A percentile compares a stretch with the other conserved stretches of the same genome.
Evolutionary conservation across 2,888 invertebrate genomes (phyloP).

Genomic region (Crematogaster levior): DNA sequence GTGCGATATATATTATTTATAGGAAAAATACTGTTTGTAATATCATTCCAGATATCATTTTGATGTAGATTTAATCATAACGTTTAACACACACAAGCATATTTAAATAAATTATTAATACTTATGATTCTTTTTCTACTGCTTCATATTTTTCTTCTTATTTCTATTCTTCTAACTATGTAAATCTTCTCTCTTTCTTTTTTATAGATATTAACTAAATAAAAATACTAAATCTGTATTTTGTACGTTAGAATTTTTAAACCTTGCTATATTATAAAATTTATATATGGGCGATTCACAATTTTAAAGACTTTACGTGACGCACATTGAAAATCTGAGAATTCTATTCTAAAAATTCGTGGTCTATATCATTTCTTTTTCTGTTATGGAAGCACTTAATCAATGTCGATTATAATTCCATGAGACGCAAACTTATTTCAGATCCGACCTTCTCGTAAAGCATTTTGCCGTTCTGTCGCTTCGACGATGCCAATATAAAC

Average conservation of each 20-base stretch:
- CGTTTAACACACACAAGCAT: background rate
- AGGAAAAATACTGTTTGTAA: conserved; percentile 9
- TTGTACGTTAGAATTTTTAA: too few relatives aligned
- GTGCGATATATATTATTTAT: background rate
- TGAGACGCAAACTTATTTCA: conserved; percentile 70
- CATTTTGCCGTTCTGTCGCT: conserved; percentile 64
- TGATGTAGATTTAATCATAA: background rate
- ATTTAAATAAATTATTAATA: conserved; percentile 1
- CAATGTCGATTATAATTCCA: conserved; percentile 54
- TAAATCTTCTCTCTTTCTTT: background rate
- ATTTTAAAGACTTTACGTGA: conserved; percentile 3
- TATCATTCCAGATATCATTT: background rate
- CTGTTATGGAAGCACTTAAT: conserved; percentile 24
- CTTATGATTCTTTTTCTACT: background rate
- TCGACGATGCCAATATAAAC: conserved; percentile 41
- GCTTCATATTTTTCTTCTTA: background rate
- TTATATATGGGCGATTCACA: background rate
- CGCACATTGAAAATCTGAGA: background rate
- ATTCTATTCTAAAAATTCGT: conserved; percentile 39
- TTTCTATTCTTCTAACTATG: too few relatives aligned
- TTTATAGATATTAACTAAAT: background rate
- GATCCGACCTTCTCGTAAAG: conserved; percentile 72
- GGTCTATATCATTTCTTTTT: conserved; percentile 13
- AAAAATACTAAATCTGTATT: background rate
- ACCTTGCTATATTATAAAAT: background rate